Evolutionary conservation across 2,888 invertebrate genomes (phyloP).

Genomic region (Rhagophthalmus giganteus): DNA sequence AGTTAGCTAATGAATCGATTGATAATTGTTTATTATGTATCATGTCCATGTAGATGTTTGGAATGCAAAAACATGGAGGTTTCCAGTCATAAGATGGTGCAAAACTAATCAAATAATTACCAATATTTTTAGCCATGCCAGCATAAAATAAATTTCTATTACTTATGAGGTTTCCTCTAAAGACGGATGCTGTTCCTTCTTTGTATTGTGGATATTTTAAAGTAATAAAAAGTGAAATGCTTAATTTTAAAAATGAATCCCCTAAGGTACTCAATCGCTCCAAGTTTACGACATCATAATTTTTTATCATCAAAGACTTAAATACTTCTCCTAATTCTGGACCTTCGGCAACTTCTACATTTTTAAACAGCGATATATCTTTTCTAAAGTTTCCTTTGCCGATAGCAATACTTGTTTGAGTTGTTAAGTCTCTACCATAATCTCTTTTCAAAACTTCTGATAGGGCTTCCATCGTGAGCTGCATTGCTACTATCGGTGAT

Average conservation of each 20-base stretch:
- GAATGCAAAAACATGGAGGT: constrained; percentile 75
- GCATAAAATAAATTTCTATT: constrained; percentile 86
- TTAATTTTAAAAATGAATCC: constrained; percentile 85
- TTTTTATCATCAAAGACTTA: constrained; percentile 65
- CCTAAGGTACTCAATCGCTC: constrained; percentile 88
- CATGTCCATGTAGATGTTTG: constrained; percentile 56
- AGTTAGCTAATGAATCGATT: constrained; percentile 57
- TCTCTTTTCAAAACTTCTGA: constrained; percentile 19
- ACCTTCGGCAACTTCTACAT: constrained; percentile 41
- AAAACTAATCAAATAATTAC: constrained; percentile 67
- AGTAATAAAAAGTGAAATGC: constrained; percentile 72
- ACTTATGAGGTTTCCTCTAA: constrained; percentile 73
- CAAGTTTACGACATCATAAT: constrained; percentile 75
- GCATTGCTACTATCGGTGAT: not conserved
- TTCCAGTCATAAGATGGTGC: constrained; percentile 72
- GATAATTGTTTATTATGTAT: constrained; percentile 55
- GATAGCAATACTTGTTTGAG: constrained; percentile 38
- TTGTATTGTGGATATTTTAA: constrained; percentile 67
- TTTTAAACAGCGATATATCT: constrained; percentile 32
- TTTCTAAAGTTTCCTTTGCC: constrained; percentile 38
- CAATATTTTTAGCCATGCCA: constrained; percentile 60
- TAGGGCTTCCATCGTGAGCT: constrained; percentile 2
- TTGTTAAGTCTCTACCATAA: constrained; percentile 29
- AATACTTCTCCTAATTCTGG: constrained; percentile 58
- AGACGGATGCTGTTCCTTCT: constrained; percentile 78